Percentiles rank a stretch among this genome's conserved stretches.
Evolutionary conservation across 2,113 vertebrate species (phyloP).

Genomic region (Pygoscelis adeliae): DNA sequence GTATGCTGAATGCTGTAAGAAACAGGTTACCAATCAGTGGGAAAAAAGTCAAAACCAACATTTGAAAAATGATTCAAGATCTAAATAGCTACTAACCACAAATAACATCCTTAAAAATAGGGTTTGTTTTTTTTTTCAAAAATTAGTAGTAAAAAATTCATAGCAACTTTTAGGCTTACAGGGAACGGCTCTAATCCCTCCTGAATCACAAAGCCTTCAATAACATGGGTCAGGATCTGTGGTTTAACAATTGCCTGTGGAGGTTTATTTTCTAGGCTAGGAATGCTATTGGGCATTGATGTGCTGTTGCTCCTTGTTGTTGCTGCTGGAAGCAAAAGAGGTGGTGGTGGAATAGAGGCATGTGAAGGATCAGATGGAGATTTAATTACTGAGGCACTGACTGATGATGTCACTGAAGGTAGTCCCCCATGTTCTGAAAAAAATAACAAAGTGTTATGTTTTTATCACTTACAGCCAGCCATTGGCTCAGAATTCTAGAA

Average conservation of each 20-base stretch:
- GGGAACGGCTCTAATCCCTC: constrained; percentile 94
- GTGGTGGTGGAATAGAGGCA: constrained; percentile 79
- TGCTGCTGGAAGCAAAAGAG: constrained; percentile 81
- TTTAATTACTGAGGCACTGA: constrained; percentile 84
- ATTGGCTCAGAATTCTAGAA: background rate
- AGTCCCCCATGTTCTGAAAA: constrained; percentile 77
- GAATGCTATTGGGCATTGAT: constrained; percentile 76
- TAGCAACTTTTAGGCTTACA: constrained; percentile 73
- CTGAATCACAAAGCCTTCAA: constrained; percentile 97
- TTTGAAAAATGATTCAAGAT: background rate
- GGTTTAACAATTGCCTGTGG: constrained; percentile 87
- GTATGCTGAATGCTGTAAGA: background rate
- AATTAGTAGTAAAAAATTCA: background rate
- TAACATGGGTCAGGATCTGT: constrained; percentile 93
- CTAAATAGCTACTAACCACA: background rate
- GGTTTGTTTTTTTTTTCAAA: background rate
- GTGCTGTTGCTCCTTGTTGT: constrained; percentile 80
- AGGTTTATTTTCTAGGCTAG: constrained; percentile 80
- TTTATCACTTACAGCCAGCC: background rate
- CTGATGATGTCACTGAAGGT: constrained; percentile 76
- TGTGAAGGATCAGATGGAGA: constrained; percentile 82
- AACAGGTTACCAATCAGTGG: background rate
- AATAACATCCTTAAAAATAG: background rate
- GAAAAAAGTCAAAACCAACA: background rate
- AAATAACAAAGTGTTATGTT: constrained; percentile 1